These are phyloP conservation scores for Syritta pipiens DNA, from an alignment of 2,888 invertebrate species.

Conservation along the genomic window DNA sequence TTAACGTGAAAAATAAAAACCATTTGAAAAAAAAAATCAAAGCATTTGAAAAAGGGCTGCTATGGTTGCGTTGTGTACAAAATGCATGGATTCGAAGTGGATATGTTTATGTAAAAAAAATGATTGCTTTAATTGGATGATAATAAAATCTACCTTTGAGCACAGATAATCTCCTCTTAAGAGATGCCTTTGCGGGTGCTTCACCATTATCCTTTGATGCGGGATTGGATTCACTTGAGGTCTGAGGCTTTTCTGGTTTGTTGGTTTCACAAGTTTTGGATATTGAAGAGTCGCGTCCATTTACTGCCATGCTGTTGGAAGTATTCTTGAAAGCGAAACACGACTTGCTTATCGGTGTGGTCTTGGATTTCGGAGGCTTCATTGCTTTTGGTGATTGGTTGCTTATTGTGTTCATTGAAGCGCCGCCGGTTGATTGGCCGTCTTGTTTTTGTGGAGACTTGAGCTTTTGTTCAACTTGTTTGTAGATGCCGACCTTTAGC, in stretches of 20 bases:
- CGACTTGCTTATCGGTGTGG: conserved; percentile 20
- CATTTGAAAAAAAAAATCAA: background rate
- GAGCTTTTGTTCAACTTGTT: conserved; percentile 78
- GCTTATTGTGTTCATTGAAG: background rate
- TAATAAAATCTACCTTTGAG: conserved; percentile 73
- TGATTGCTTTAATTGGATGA: background rate
- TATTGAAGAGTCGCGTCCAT: background rate
- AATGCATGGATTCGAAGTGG: background rate
- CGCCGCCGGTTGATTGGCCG: conserved; percentile 19
- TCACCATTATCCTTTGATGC: conserved; percentile 68
- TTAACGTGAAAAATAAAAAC: background rate
- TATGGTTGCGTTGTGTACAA: background rate
- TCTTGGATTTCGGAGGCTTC: conserved; percentile 72
- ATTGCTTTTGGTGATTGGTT: conserved; percentile 67
- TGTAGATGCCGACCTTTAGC: conserved; percentile 81
- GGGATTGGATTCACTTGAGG: conserved; percentile 34
- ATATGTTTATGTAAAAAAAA: background rate
- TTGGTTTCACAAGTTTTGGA: conserved; percentile 26
- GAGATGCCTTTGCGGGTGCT: conserved; percentile 18
- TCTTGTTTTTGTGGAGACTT: conserved; percentile 75
- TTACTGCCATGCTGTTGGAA: background rate
- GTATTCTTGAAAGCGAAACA: conserved; percentile 28
- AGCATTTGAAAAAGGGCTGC: background rate
- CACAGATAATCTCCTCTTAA: conserved; percentile 74
- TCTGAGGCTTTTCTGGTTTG: conserved; percentile 49